A percentile compares a stretch with the other conserved stretches of the same genome.
Evolutionary conservation across 2,888 invertebrate species (phyloP).

Genomic region (Andrena dorsata): DNA sequence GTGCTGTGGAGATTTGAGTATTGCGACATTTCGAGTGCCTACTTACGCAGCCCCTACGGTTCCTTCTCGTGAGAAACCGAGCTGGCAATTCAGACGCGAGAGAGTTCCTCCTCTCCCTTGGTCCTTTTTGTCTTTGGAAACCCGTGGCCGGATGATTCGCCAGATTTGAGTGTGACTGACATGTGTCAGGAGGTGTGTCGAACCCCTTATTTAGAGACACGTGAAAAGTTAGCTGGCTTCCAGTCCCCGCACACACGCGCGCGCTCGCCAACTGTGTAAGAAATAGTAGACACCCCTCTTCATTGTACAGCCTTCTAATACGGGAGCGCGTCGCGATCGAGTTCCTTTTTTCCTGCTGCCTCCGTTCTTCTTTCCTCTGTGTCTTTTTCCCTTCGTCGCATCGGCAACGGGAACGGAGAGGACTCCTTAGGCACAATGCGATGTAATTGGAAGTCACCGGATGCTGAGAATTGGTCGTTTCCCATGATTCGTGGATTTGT

Average conservation of each 20-base stretch:
- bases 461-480: slow-evolving; percentile 70
- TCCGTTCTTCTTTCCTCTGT: slow-evolving; percentile 6
- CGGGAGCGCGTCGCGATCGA: slow-evolving; percentile 48
- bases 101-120: neutral
- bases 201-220: slow-evolving; percentile 57
- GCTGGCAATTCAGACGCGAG: neutral
- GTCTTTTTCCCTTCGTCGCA: slow-evolving; percentile 24
- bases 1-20: too few relatives aligned
- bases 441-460: slow-evolving; percentile 71
- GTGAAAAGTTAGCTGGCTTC: slow-evolving; percentile 64
- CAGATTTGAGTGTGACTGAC: slow-evolving; percentile 70
- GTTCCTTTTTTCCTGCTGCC: slow-evolving; percentile 12
- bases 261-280: neutral
- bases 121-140: slow-evolving; percentile 44
- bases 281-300: slow-evolving; percentile 21
- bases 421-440: slow-evolving; percentile 67
- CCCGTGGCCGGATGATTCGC: slow-evolving; percentile 64
- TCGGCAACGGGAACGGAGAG: slow-evolving; percentile 51
- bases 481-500: slow-evolving; percentile 61
- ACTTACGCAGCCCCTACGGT: neutral
- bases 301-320: slow-evolving; percentile 65
- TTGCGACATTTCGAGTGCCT: too few relatives aligned
- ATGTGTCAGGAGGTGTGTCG: slow-evolving; percentile 71
- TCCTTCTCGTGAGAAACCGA: slow-evolving; percentile 47
- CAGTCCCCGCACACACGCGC: slow-evolving; percentile 32